These are phyloP conservation scores for Calidris pygmaea DNA, from an alignment of 2,113 vertebrate genomes.

Conservation along the genomic window DNA sequence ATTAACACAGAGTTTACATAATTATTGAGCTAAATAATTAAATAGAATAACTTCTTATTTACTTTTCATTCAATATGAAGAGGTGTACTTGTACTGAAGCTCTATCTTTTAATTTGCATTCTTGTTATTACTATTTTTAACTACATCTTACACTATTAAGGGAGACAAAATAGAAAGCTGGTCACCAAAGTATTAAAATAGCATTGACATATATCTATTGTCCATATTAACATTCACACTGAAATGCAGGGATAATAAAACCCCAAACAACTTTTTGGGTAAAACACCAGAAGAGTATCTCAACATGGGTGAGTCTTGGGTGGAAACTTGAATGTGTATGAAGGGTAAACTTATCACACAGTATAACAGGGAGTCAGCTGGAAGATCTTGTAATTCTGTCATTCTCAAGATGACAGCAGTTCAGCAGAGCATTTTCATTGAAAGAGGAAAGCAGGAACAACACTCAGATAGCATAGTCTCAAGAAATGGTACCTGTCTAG, in stretches of 20 bases:
- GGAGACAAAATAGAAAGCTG: not conserved
- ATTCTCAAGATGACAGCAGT: not conserved
- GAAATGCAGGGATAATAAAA: not conserved
- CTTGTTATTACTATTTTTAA: not conserved
- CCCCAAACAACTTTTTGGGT: not conserved
- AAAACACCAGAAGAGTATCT: not conserved
- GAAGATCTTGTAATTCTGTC: not conserved
- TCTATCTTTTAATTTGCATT: not conserved
- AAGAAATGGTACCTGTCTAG: not conserved
- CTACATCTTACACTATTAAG: not conserved
- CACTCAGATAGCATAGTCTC: fast-evolving
- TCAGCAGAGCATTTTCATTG: not conserved
- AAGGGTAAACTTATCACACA: not conserved
- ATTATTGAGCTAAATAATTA: conserved; percentile 36
- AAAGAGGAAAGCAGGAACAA: not conserved
- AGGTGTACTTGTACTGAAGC: not conserved
- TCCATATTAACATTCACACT: not conserved
- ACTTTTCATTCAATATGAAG: not conserved
- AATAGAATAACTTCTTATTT: not conserved
- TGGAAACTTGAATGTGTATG: not conserved
- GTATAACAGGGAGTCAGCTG: not conserved
- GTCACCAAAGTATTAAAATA: not conserved
- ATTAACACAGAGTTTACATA: conserved; percentile 1
- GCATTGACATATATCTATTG: not conserved
- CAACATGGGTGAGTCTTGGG: too few species aligned